phyloP scores from a whole-genome alignment of 2,113 vertebrate genomes.

The Columba livia region DNA sequence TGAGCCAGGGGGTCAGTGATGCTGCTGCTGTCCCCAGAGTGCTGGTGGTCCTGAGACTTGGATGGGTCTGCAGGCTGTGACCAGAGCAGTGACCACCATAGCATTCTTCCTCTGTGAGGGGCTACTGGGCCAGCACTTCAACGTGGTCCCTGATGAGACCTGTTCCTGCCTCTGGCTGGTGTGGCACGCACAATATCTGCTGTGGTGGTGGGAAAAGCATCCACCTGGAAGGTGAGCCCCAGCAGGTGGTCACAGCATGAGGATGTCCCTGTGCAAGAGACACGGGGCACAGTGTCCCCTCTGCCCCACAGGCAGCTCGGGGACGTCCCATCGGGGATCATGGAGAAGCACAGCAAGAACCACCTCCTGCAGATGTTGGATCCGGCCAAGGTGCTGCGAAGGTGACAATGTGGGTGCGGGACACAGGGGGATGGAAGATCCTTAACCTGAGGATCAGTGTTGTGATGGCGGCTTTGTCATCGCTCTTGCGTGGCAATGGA shows the following conservation, averaged over 20 bases:
- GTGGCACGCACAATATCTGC: not conserved
- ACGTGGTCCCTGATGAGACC: not conserved
- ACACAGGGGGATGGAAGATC: accelerated
- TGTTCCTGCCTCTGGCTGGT: constrained; percentile 42
- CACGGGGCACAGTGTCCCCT: accelerated
- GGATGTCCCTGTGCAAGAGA: not conserved
- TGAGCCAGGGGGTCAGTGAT: accelerated
- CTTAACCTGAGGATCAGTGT: accelerated
- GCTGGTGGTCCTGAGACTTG: accelerated
- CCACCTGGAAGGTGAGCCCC: too few species aligned
- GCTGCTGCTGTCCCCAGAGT: not conserved
- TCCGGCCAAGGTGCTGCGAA: not conserved
- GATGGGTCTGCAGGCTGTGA: not conserved
- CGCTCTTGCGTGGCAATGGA: not conserved
- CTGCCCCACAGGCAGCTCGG: not conserved
- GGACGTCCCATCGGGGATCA: not conserved
- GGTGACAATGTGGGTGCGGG: accelerated
- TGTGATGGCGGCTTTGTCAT: not conserved
- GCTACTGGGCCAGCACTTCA: constrained; percentile 19
- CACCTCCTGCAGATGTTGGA: constrained; percentile 16
- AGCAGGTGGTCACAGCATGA: too few species aligned
- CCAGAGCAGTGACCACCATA: not conserved
- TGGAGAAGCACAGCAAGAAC: constrained; percentile 28
- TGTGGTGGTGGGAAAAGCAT: not conserved
- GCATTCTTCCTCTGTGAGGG: constrained; percentile 36